phyloP scores from a whole-genome alignment of 92 coral and sea anemone species.

The Siderastrea radians region DNA sequence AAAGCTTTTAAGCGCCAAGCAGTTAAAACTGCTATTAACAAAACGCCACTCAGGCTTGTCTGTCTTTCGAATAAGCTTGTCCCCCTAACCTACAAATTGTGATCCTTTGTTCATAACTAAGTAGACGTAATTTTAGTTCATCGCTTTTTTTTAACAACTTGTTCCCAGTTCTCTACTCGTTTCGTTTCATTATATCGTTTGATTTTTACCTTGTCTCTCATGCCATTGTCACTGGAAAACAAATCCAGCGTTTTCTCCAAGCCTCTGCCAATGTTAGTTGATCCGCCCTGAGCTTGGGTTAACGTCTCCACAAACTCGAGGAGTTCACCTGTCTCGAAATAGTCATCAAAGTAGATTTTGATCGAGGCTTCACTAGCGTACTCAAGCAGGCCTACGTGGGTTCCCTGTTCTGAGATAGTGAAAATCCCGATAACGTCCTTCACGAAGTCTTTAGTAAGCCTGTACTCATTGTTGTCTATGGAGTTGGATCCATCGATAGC shows the following conservation, averaged over 20 bases:
- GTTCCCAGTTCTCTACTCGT: no score
- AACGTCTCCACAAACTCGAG: background rate
- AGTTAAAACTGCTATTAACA: no score
- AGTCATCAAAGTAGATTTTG: conserved; percentile 54
- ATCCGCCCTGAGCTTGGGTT: background rate
- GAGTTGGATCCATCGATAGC: conserved; percentile 93
- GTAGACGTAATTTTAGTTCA: no score
- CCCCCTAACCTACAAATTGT: no score
- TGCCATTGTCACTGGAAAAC: conserved; percentile 22
- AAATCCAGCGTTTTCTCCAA: conserved; percentile 39
- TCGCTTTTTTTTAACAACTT: no score
- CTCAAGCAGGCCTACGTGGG: conserved; percentile 85
- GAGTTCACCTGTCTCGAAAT: conserved; percentile 47
- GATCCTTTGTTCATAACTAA: no score
- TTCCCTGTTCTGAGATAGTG: conserved; percentile 63
- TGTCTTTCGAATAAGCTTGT: no score
- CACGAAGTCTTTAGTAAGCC: conserved; percentile 80
- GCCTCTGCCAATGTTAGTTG: conserved; percentile 62
- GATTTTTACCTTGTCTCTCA: conserved; percentile 24
- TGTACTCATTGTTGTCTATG: conserved; percentile 79
- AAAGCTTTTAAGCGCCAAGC: no score
- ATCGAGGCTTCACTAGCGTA: conserved; percentile 69
- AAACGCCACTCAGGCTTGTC: no score
- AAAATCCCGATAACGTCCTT: conserved; percentile 75
- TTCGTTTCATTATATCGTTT: background rate